Conservation (phyloP, 2,888 invertebrate species). For the Nomada goodeniana region DNA sequence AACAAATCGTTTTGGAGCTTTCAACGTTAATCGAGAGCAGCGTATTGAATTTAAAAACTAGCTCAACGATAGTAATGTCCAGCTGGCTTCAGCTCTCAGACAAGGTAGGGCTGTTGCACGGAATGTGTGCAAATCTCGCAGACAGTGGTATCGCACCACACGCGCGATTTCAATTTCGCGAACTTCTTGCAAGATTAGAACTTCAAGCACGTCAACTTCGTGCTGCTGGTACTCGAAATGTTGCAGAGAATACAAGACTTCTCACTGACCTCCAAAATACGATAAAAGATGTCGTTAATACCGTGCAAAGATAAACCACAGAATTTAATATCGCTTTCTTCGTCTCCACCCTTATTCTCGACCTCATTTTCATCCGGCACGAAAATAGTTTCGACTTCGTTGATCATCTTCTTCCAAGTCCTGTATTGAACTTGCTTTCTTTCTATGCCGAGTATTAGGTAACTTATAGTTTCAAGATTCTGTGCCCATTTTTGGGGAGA, state of each 20-base stretch:
- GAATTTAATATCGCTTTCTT: conserved; percentile 34
- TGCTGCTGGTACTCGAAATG: conserved; percentile 89
- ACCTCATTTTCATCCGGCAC: conserved; percentile 38
- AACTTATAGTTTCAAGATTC: conserved; percentile 5
- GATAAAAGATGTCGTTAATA: conserved; percentile 90
- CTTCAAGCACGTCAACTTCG: conserved; percentile 89
- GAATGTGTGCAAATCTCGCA: conserved; percentile 93
- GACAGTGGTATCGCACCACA: conserved; percentile 93
- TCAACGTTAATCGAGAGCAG: conserved; percentile 88
- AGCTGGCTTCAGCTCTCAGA: conserved; percentile 93
- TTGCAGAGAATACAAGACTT: conserved; percentile 88
- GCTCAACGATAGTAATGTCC: conserved; percentile 86
- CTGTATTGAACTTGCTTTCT: neutral
- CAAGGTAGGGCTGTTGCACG: conserved; percentile 92
- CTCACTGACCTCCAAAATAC: conserved; percentile 90
- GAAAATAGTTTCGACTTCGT: conserved; percentile 36
- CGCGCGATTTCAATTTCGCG: conserved; percentile 94
- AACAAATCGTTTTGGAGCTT: conserved; percentile 87
- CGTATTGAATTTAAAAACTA: conserved; percentile 87
- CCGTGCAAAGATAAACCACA: conserved; percentile 87
- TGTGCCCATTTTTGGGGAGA: conserved; percentile 15
- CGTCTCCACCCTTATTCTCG: conserved; percentile 51
- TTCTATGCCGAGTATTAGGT: neutral
- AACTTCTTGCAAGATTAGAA: conserved; percentile 89
- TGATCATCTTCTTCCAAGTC: neutral